A percentile compares a stretch with the other conserved stretches of the same genome.
Conservation (phyloP, 1,140 invertebrate species). For the Nymphalis io region DNA sequence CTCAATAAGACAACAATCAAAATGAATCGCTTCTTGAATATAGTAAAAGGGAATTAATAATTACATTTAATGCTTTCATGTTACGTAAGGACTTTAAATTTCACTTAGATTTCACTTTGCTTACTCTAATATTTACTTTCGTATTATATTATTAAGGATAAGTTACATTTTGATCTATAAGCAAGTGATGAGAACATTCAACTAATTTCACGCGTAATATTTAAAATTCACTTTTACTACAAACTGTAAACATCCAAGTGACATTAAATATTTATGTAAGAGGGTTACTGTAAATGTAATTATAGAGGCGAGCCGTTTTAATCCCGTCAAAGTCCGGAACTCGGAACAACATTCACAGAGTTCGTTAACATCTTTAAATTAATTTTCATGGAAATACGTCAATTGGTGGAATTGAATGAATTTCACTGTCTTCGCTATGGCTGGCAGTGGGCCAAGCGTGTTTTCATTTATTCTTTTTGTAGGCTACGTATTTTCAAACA, state of each 20-base stretch:
- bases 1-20: too few species aligned
- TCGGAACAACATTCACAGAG: slow-evolving; percentile 50
- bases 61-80: too few species aligned
- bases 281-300: slow-evolving; percentile 51
- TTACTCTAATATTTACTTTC: too few species aligned
- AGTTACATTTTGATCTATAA: neutral
- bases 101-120: too few species aligned
- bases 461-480: slow-evolving; percentile 23
- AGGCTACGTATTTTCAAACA: slow-evolving; percentile 14
- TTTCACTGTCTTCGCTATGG: slow-evolving; percentile 53
- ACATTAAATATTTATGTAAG: slow-evolving; percentile 37
- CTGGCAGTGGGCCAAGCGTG: slow-evolving; percentile 16
- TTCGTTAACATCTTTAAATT: slow-evolving; percentile 59
- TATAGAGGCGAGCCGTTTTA: slow-evolving; percentile 51
- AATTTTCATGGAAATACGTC: slow-evolving; percentile 64
- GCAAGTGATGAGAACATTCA: neutral
- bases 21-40: too few species aligned
- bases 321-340: slow-evolving; percentile 46
- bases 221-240: slow-evolving; percentile 22
- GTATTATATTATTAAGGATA: neutral
- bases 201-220: neutral
- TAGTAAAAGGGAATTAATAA: too few species aligned
- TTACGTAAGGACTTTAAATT: too few species aligned
- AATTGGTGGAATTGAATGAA: slow-evolving; percentile 58
- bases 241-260: slow-evolving; percentile 17